Evolutionary conservation across 37 sponge, comb jelly and placozoan species (phyloP).

Genomic region (Bolinopsis microptera): DNA sequence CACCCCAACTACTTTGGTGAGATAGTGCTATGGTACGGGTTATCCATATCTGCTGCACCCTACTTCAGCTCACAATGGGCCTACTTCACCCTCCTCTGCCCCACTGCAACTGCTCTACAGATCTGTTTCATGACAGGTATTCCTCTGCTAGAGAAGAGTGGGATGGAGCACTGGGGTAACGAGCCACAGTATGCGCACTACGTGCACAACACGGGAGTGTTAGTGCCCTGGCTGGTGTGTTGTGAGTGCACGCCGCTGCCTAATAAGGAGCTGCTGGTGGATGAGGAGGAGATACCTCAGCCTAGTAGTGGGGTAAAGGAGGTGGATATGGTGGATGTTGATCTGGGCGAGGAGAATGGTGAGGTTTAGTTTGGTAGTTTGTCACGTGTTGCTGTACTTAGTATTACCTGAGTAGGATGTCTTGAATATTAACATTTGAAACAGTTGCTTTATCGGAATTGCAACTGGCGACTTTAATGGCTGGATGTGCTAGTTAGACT

Average conservation of each 20-base stretch:
- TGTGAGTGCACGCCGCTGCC: slow-evolving; percentile 29
- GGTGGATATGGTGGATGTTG: not conserved
- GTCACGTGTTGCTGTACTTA: no score
- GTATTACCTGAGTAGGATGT: no score
- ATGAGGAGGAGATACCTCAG: not conserved
- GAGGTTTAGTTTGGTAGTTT: no score
- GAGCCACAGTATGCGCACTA: not conserved
- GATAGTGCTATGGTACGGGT: slow-evolving; percentile 89
- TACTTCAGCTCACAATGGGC: slow-evolving; percentile 72
- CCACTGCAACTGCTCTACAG: slow-evolving; percentile 61
- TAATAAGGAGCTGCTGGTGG: not conserved
- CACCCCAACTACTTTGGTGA: slow-evolving; percentile 98
- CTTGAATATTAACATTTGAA: no score
- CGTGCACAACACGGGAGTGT: not conserved
- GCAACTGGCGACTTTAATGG: no score
- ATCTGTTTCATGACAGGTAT: slow-evolving; percentile 69
- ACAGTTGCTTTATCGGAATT: no score
- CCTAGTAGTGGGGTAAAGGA: not conserved
- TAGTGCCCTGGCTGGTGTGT: slow-evolving; percentile 26
- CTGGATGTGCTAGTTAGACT: no score
- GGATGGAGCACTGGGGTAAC: not conserved
- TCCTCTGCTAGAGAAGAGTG: slow-evolving; percentile 68
- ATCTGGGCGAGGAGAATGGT: not conserved
- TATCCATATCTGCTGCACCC: slow-evolving; percentile 85
- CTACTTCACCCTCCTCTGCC: slow-evolving; percentile 66